Evolutionary conservation across 1,140 invertebrate genomes (phyloP).

Genomic region (Dinoponera quadriceps): DNA sequence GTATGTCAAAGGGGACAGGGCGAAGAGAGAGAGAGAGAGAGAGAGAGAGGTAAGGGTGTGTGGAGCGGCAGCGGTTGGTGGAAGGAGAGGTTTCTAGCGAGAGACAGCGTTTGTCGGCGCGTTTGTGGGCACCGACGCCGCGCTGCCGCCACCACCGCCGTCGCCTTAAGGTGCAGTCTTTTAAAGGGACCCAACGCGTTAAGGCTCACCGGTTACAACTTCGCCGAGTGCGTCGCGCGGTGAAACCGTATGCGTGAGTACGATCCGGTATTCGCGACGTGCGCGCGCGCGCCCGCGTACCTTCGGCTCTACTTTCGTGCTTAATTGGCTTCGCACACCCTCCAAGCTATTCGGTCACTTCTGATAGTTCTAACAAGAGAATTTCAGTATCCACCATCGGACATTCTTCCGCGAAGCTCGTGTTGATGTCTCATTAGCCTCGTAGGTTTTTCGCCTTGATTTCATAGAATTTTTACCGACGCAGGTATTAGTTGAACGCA

Average conservation of each 20-base stretch:
- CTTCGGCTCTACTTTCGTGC: background rate
- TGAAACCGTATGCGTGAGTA: conserved; percentile 2
- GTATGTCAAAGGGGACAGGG: conserved; percentile 15
- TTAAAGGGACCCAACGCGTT: conserved; percentile 55
- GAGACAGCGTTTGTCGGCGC: conserved; percentile 84
- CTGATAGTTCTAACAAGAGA: background rate
- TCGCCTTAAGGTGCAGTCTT: conserved; percentile 78
- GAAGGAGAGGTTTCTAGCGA: conserved; percentile 73
- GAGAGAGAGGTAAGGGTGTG: conserved; percentile 27
- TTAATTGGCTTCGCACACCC: conserved; percentile 16
- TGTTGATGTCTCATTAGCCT: background rate
- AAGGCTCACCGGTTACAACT: conserved; percentile 53
- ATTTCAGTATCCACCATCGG: background rate
- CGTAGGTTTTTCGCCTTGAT: no score
- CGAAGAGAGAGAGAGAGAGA: background rate
- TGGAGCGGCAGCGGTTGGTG: conserved; percentile 39
- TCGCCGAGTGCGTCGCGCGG: conserved; percentile 20
- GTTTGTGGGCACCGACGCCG: conserved; percentile 81
- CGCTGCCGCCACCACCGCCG: conserved; percentile 72
- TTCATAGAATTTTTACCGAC: no score
- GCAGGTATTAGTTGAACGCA: no score
- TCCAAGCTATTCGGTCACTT: background rate
- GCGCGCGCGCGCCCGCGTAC: background rate
- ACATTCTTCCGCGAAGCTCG: background rate
- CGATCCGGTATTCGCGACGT: conserved; percentile 9